Base-by-base conservation (phyloP, 2,888 invertebrate species). In the Laothoe populi region DNA sequence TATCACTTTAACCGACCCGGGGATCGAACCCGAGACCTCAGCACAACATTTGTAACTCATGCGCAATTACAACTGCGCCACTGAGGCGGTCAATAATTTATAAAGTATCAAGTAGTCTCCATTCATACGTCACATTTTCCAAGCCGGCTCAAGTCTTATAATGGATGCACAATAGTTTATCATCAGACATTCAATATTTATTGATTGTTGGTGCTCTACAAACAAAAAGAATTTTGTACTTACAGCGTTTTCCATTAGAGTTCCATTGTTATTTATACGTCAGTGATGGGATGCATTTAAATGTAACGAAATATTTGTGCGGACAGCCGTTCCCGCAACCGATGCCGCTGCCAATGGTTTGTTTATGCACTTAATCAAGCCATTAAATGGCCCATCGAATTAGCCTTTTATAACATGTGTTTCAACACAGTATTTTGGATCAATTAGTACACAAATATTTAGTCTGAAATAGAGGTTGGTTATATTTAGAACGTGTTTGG, bases 201-300 rank as follows among this genome's bases (percentile, higher is more conserved):
- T n/a, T n/a, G n/a, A 26, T 26, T 7, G 26, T 26, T 4, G 26
- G 7, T 26, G 7, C 26, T 26, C 7, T 4, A 38, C 1, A 38
- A 38, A 11, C 4, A 5, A 35, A 35, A 5, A 4, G 10, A 35
- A 35, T 8, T 35, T 4, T 26, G 26, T 26, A 19, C 53, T 10
- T 53, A 31, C 53, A 11, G 16, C 31, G 31, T 53, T 53, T 53
- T 53, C 31, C 53, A 53, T 19, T 53, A 0, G 16, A 10, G 19
- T 19, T 10, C 10, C 19, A 66, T 64, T 67, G 65, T 67, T 67
- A 69, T 69, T 66, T 68, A 68, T 68, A 72, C 65, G 64, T 63
- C 66, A 63, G 60, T 31, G 58, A 60, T 57, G 70, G 66, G 62
- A 66, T 66, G 73, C 65, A 70, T 70, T 67, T 62, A 53, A 62